These are phyloP conservation scores for Platynereis dumerilii DNA, from an alignment of 2,888 invertebrate species.

Conservation along the genomic window DNA sequence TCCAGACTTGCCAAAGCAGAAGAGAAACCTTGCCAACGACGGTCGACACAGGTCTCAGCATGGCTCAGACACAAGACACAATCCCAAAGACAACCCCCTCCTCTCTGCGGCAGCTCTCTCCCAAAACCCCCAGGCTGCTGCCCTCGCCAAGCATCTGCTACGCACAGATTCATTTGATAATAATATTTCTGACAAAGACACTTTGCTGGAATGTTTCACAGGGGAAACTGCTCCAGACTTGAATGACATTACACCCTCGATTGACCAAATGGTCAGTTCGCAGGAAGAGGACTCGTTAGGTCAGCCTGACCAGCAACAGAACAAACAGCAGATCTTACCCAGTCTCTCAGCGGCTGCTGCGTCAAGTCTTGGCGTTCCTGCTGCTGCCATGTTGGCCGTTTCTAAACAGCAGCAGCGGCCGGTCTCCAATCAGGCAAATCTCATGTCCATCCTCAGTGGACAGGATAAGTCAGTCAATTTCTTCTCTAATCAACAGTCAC, in stretches of 20 bases:
- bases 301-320: background rate
- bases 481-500: no score
- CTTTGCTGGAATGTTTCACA: constrained; percentile 11
- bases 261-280: constrained; percentile 19
- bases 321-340: background rate
- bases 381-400: background rate
- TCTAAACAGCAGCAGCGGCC: constrained; percentile 7
- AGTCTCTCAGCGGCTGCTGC: background rate
- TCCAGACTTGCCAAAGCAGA: no score
- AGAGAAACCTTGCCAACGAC: no score
- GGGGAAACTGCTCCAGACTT: constrained; percentile 15
- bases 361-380: background rate
- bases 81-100: no score
- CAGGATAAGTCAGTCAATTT: no score
- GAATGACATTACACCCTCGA: constrained; percentile 25
- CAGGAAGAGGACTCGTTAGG: constrained; percentile 1
- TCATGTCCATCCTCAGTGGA: no score
- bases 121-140: no score
- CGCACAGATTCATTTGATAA: background rate
- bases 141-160: no score
- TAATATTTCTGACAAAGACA: constrained; percentile 13
- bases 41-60: no score
- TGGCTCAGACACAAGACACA: no score
- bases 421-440: constrained; percentile 13
- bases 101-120: no score